phyloP scores from a whole-genome alignment of 2,797 vertebrate species.

The Scomberomorus guttatus region DNA sequence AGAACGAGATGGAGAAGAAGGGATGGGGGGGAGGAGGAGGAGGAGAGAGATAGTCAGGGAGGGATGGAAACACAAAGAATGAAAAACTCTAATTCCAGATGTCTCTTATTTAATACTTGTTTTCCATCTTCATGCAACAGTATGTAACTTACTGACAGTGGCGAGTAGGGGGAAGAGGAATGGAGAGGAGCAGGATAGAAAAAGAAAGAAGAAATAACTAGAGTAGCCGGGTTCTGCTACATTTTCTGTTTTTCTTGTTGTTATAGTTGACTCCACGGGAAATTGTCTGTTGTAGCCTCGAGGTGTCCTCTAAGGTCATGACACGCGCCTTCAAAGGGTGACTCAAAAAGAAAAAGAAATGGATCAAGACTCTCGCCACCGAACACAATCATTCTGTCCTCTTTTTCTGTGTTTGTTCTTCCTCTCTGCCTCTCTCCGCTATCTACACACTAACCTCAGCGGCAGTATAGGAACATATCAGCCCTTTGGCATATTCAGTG shows the following conservation, averaged over 20 bases:
- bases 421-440: constrained; percentile 29
- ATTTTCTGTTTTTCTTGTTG: constrained; percentile 22
- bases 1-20: constrained; percentile 32
- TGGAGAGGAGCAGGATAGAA: background rate
- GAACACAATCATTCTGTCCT: constrained; percentile 32
- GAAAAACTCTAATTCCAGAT: constrained; percentile 25
- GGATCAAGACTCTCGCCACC: constrained; percentile 15
- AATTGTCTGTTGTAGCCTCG: constrained; percentile 26
- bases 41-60: constrained; percentile 28
- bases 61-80: constrained; percentile 5
- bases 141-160: background rate
- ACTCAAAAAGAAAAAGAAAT: constrained; percentile 23
- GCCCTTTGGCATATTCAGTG: constrained; percentile 47
- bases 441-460: constrained; percentile 39
- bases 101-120: constrained; percentile 7
- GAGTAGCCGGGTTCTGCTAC: constrained; percentile 1
- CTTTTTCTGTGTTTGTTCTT: constrained; percentile 30
- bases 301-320: constrained; percentile 57
- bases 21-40: constrained; percentile 24
- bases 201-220: constrained; percentile 4
- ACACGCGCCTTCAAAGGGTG: constrained; percentile 47
- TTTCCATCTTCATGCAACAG: constrained; percentile 18
- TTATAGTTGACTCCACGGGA: constrained; percentile 23
- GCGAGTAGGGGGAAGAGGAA: constrained; percentile 20
- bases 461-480: constrained; percentile 45